Evolutionary conservation across 1,140 invertebrate genomes (phyloP).

Genomic region (Drosophila bocqueti): DNA sequence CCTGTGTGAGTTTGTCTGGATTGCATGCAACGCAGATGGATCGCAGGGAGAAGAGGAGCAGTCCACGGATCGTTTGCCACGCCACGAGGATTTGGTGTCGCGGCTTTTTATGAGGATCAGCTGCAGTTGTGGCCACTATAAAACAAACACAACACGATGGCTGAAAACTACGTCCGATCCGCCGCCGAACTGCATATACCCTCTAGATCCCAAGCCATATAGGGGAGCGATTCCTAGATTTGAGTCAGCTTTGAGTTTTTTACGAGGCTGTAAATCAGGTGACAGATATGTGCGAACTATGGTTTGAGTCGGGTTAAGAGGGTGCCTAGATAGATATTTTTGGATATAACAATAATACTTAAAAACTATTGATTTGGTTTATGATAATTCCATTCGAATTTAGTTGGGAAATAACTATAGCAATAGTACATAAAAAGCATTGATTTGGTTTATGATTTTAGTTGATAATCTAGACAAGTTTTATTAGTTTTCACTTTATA

Average conservation of each 20-base stretch:
- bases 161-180: conserved; percentile 24
- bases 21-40: conserved; percentile 63
- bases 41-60: conserved; percentile 24
- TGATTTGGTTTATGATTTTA: background rate
- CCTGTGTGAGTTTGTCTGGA: conserved; percentile 12
- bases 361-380: background rate
- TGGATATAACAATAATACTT: conserved; percentile 4
- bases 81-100: conserved; percentile 80
- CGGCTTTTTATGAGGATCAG: conserved; percentile 82
- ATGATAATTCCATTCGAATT: background rate
- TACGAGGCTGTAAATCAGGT: conserved; percentile 43
- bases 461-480: no score
- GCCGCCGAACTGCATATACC: conserved; percentile 53
- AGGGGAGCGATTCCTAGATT: conserved; percentile 11
- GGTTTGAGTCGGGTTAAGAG: conserved; percentile 25
- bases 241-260: conserved; percentile 25
- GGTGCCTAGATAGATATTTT: conserved; percentile 3
- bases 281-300: conserved; percentile 44
- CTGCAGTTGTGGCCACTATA: conserved; percentile 79
- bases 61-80: conserved; percentile 76
- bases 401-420: background rate
- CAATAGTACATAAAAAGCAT: background rate
- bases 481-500: background rate
- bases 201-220: conserved; percentile 15
- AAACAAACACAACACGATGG: conserved; percentile 68